Evolutionary conservation across 2,113 vertebrate species (phyloP), one percentile per base, ranked within the genome.

Genomic region (Pachypanchax playfairii): DNA sequence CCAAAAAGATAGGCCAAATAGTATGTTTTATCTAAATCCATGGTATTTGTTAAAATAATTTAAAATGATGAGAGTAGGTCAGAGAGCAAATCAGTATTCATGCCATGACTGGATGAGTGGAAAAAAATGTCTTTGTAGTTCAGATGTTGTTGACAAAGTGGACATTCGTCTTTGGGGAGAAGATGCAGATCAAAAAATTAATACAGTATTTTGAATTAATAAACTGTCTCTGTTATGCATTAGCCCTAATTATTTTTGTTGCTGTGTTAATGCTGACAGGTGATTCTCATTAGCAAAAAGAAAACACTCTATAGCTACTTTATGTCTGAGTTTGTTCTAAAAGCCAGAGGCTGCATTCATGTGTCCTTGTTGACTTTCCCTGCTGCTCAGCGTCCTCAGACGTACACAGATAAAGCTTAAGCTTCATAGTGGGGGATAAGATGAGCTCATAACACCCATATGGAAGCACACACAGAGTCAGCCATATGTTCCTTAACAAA

Each of bases 401-500:
- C 28, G n/a, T 65, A 59, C 49, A 76, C 59, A 62, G 73, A 71
- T 50, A 41, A 47, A n/a, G 33, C 22, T 48, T 48, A n/a, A 62
- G 54, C 68, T 49, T 57, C 70, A 69, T 74, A 21, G 61, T 53
- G 41, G 75, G 70, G 57, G 56, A 70, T 46, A 63, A 47, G 66
- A 80, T 80, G 83, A 76, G 79, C 73, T 88, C 74, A 85, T 84
- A 58, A 65, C 52, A 74, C 66, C 65, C 70, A 59, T 29, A 53
- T 46, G 71, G n/a, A n/a, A 12, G 10, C 60, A 65, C 57, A 59
- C 60, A 79, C 62, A 64, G 52, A 69, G 70, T 22, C 10, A 21
- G 66, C 75, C 86, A 88, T 81, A 88, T 82, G 83, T 50, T 83
- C 64, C 57, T 15, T 48, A 61, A 52, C 71, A 80, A 63, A 72